Evolutionary conservation across 64 coral and sea anemone genomes (phyloP), one percentile per base, ranked within the genome.

Genomic region (Stichodactyla mertensii): DNA sequence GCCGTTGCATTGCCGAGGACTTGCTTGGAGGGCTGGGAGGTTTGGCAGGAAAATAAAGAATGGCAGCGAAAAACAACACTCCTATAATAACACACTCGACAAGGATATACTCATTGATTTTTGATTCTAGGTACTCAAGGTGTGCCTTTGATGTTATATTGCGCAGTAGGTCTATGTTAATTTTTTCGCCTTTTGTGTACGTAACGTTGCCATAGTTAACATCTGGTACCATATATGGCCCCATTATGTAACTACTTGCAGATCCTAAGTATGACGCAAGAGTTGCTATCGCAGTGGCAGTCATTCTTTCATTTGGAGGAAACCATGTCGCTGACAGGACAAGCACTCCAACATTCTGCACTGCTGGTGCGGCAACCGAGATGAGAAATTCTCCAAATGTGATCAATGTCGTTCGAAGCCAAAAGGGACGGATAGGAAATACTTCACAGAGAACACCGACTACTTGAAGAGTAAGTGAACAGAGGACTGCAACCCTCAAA

Each of bases 271-370:
- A 97, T 13, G 94, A 93, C 22, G 83, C 94, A 55, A 97, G 74
- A 2, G 94, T 97, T 77, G 94, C 94, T 82, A 97, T 92, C 45
- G 94, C 94, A 13, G 94, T 97, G 53, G 94, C 91, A 53, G 94
- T 97, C 94, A 97, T 97, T 4, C 94, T 87, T 59, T 97, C 94
- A 53, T 88, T 62, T 57, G 94, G 91, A 27, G 94, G 94, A 84
- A 97, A 97, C 94, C 94, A 97, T 64, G 94, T 92, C 4, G 94
- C 94, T 2, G 94, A 97, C 5, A 97, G 88, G 8, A 97, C 94
- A 7, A 97, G 52, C 22, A 97, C 94, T 10, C 94, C 94, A 7
- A 92, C 91, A 56, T 97, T 97, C 70, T 97, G 94, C 23, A 97
- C 94, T 13, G 91, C 94, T 77, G 94, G 94, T 16, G 87, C 94